Conservation (phyloP, 2,113 vertebrate species). For the Dicaeum eximium region DNA sequence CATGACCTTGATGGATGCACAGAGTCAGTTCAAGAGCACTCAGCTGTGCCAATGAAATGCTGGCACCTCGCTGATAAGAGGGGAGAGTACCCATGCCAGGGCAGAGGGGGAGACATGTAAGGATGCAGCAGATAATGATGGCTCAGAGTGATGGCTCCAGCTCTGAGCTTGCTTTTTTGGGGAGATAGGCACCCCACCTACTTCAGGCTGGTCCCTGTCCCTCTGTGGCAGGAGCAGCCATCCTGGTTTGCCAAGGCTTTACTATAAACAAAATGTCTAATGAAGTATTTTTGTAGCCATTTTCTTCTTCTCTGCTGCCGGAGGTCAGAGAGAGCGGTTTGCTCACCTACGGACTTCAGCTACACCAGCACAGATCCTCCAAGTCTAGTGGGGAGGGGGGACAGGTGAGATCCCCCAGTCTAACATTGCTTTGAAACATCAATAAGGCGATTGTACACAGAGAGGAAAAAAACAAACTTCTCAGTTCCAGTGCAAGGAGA, state of each 20-base stretch:
- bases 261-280: neutral
- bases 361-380: neutral
- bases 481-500: neutral
- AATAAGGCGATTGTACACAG: neutral
- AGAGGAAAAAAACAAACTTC: neutral
- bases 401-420: neutral
- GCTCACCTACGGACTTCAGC: neutral
- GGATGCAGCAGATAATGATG: slow-evolving; percentile 6
- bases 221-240: neutral
- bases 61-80: slow-evolving; percentile 31
- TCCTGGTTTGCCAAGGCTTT: neutral
- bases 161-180: neutral
- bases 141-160: accelerated
- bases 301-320: neutral
- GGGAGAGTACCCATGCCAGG: slow-evolving; percentile 9
- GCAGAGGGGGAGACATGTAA: neutral
- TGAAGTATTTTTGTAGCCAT: neutral
- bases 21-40: neutral
- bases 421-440: neutral
- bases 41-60: neutral
- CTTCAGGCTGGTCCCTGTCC: neutral
- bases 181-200: neutral
- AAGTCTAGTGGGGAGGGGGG: neutral
- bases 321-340: neutral
- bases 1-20: neutral